Base-by-base conservation (phyloP, 1,140 invertebrate species). In the Drosophila pandora region DNA sequence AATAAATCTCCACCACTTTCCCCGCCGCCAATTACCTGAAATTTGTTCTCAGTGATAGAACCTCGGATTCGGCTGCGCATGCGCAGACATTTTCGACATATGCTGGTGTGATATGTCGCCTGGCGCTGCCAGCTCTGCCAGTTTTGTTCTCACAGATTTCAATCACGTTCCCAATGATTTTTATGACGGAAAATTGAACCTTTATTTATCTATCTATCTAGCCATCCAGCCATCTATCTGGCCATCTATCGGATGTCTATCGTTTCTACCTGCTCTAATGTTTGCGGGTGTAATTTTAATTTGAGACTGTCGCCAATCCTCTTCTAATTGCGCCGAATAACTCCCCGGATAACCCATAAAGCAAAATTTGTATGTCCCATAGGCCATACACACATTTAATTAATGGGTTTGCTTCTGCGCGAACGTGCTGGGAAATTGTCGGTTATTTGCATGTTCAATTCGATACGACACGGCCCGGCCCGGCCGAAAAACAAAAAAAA, bases 121-220 rank as follows among this genome's bases (percentile, higher is more conserved):
- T 69, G 70, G 57, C 37, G 67, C 41, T 71, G 37, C 10, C 54
- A 58, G 7, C 34, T 22, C 61, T 64, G 37, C 10, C 54, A 58
- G 7, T 30, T 22, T 57, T 64, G 73, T 83, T 76, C 60, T 84
- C 62, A 79, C 45, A 84, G 81, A 84, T 84, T 85, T 84, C 77
- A 80, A 81, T 68, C 81, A 84, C 81, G 81, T 84, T 80, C 76
- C 81, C 85, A 85, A 84, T 75, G 81, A 76, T 76, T 84, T 84
- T 84, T 85, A 84, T 84, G 81, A 84, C 69, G 76, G 74, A 84
- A 85, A 84, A 85, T 85, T 84, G 72, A 85, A 85, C 76, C 81
- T 84, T 76, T 73, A 85, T 80, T 80, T 80, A 84, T 84, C 59
- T 79, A 56, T 63, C 59, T 23, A 81, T 63, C 48, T 30, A 53